Base-by-base conservation (phyloP, 2,888 invertebrate genomes). In the Netelia virgata region DNA sequence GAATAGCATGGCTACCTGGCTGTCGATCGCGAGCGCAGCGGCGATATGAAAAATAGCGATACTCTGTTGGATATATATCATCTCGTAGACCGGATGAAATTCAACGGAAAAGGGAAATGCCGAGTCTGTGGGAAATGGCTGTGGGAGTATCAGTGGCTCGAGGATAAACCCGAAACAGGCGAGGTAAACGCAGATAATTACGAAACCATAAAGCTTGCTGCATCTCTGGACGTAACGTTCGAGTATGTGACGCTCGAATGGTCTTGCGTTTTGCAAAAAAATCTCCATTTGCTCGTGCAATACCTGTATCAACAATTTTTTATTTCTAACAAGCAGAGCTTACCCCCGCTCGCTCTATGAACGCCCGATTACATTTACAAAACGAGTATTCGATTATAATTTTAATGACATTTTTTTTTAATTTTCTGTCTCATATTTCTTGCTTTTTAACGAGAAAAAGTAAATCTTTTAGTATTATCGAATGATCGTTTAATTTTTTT, bases 41-140 rank as follows among this genome's bases (percentile, higher is more conserved):
- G 86, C 87, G 11, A 88, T 85, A 77, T 92, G 90, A 20, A 88
- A 84, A n/a, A 90, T 86, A 0, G 85, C 86, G 2, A 92, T 0
- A 0, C 73, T 16, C 59, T 92, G 91, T 11, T 88, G 87, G 0
- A 88, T 1, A 43, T 90, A 92, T 3, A 92, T 64, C 0, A 87
- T 50, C 28, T 79, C 82, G 16, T 82, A 78, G 0, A 89, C 9
- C 0, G 85, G 81, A 53, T 79, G 76, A 41, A 81, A 16, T 14
- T 91, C 79, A 1, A 89, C 81, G 1, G 82, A 23, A 80, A 92
- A 92, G n/a, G 92, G 92, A 85, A 91, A 93, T 47, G 87, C 86
- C 0, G 89, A 86, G 57, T 90, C 88, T 0, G 89, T 88, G 10
- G 92, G 92, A 47, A 92, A 88, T 2, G 88, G 57, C 59, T 90